Evolutionary conservation across 2,113 vertebrate species (phyloP).

Genomic region (Paedocypris sp.): DNA sequence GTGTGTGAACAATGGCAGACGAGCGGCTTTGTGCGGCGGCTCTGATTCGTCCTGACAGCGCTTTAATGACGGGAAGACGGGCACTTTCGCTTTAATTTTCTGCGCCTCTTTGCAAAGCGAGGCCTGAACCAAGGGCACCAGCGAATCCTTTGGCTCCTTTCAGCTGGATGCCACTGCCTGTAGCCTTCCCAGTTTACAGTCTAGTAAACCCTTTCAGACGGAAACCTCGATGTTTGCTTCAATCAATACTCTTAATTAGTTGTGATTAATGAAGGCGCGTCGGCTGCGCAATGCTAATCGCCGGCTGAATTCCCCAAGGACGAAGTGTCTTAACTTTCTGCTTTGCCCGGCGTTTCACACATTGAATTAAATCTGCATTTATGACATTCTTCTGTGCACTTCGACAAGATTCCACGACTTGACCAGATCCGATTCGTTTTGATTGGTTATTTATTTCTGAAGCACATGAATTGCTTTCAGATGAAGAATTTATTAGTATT

Average conservation of each 20-base stretch:
- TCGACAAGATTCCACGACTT: constrained; percentile 1
- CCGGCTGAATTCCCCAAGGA: constrained; percentile 55
- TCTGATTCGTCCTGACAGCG: constrained; percentile 42
- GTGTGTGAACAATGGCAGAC: constrained; percentile 16
- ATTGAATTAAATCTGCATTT: constrained; percentile 23
- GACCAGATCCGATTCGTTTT: constrained; percentile 3
- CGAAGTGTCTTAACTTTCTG: constrained; percentile 39
- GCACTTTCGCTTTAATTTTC: constrained; percentile 47
- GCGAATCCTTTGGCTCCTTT: constrained; percentile 29
- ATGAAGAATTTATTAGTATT: constrained; percentile 17
- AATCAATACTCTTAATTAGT: constrained; percentile 85
- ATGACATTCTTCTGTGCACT: constrained; percentile 10
- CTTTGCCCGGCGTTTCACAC: constrained; percentile 30
- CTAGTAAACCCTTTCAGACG: constrained; percentile 54
- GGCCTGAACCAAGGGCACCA: constrained; percentile 40
- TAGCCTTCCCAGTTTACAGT: constrained; percentile 47
- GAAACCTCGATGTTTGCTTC: constrained; percentile 53
- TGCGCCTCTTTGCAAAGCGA: constrained; percentile 28
- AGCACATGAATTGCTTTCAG: background rate
- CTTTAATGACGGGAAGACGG: constrained; percentile 44
- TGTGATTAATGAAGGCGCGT: constrained; percentile 72
- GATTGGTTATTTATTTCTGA: constrained; percentile 9
- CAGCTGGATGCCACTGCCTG: background rate
- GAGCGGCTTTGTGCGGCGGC: constrained; percentile 27
- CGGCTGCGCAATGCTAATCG: constrained; percentile 52